These are phyloP conservation scores for Oscheius sp. DNA, from an alignment of 2,888 invertebrate genomes.

Conservation along the genomic window DNA sequence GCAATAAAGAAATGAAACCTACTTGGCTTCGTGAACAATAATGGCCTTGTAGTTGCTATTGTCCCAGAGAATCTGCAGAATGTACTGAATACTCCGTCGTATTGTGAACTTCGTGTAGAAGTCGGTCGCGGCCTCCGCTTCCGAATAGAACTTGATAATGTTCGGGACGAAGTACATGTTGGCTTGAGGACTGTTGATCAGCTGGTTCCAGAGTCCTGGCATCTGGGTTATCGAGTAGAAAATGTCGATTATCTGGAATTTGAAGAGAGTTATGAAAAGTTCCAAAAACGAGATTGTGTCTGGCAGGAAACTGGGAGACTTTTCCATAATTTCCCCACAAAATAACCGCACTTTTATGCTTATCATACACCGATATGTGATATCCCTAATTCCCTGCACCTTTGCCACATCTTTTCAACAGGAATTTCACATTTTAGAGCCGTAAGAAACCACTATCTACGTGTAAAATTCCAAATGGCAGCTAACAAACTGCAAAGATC, in stretches of 20 bases:
- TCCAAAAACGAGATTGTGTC: too few species aligned
- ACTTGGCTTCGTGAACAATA: conserved; percentile 87
- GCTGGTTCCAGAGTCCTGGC: conserved; percentile 42
- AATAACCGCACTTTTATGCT: too few species aligned
- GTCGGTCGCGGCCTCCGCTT: conserved; percentile 79
- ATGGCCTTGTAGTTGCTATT: conserved; percentile 87
- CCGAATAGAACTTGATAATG: conserved; percentile 96
- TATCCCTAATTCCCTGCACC: too few species aligned
- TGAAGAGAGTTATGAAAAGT: too few species aligned
- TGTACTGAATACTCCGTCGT: conserved; percentile 94
- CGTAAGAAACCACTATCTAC: too few species aligned
- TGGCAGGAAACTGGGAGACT: too few species aligned
- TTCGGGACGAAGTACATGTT: conserved; percentile 83
- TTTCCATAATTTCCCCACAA: too few species aligned
- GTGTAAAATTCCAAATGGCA: too few species aligned
- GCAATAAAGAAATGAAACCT: conserved; percentile 55
- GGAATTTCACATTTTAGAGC: too few species aligned
- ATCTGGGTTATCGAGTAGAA: conserved; percentile 24
- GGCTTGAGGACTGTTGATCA: conserved; percentile 79
- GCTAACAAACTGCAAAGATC: neutral
- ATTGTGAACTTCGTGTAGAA: conserved; percentile 99
- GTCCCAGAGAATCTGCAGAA: conserved; percentile 90
- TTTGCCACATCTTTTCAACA: too few species aligned
- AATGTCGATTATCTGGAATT: too few species aligned
- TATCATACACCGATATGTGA: too few species aligned